Evolutionary conservation across 2,797 vertebrate genomes (phyloP).

Genomic region (Tapera naevia): DNA sequence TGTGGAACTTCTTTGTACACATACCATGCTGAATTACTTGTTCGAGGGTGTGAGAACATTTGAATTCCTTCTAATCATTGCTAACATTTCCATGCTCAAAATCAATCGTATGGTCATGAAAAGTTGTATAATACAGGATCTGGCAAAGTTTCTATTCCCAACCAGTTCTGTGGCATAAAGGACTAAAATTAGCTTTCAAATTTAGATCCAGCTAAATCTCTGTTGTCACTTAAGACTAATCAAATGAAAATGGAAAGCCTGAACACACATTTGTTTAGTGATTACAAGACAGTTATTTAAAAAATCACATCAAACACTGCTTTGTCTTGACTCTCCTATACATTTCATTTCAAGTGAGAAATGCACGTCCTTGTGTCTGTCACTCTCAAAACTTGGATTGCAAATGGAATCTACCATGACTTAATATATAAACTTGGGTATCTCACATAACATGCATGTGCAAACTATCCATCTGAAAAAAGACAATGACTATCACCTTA

Average conservation of each 20-base stretch:
- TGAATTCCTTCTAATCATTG: not conserved
- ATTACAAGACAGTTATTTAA: not conserved
- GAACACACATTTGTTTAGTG: not conserved
- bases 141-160: not conserved
- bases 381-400: not conserved
- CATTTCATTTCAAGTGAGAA: not conserved
- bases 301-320: not conserved
- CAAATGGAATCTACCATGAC: not conserved
- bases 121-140: not conserved
- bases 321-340: not conserved
- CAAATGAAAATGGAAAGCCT: not conserved
- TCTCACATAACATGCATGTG: not conserved
- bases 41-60: not conserved
- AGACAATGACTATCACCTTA: constrained; percentile 40
- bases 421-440: not conserved
- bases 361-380: not conserved
- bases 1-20: not conserved
- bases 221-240: not conserved
- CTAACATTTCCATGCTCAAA: not conserved
- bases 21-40: not conserved
- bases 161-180: not conserved
- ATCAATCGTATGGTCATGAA: not conserved
- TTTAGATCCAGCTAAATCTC: not conserved
- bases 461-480: not conserved
- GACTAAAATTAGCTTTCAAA: not conserved